Base-by-base conservation (phyloP, 2,797 vertebrate genomes). In the Gymnothorax reevesii region DNA sequence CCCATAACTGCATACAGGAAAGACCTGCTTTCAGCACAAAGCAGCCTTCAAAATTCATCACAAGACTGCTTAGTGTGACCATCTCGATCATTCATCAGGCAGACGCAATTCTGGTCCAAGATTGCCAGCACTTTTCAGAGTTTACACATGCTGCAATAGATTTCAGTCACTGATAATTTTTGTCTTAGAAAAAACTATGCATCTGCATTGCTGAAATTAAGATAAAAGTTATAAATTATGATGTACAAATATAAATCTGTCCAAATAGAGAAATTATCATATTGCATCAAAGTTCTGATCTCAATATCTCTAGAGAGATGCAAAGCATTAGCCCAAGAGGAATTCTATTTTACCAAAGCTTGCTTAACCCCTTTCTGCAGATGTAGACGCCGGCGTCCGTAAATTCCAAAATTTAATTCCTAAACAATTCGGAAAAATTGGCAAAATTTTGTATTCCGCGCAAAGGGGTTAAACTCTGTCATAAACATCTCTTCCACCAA, bases 1-100 rank as follows among this genome's bases (percentile, higher is more conserved):
- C 98, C 98, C 98, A 98, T 99, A 88, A 98, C 98, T 99, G 93
- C 49, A 86, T 91, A 92, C 20, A 55, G 33, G 64, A 7, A 80
- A 80, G 20, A 55, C 77, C 17, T 20, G 54, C 49, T 20, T 80
- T 55, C 49, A 77, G 25, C 27, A 20, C 15, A 77, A 15, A 4
- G 13, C 13, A 80, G 33, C 13, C 10, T 4, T 77, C 73, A 17
- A 33, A 6, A 15, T 17, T 13, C 42, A 77, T 15, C 33, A 66
- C 64, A 42, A 42, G 22, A 15, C 15, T 66, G 64, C 64, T n/a
- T 7, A 22, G 69, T 33, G 8, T 73, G 27, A 73, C 69, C 7
- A 73, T 73, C 25, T 73, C 27, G 3, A 64, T 64, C 13, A 64
- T 64, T 64, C 15, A 64, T 64, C 12, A 64, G 62, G 62, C 5